Conservation (phyloP, 2,797 vertebrate species). For the Geotrypetes seraphini region DNA sequence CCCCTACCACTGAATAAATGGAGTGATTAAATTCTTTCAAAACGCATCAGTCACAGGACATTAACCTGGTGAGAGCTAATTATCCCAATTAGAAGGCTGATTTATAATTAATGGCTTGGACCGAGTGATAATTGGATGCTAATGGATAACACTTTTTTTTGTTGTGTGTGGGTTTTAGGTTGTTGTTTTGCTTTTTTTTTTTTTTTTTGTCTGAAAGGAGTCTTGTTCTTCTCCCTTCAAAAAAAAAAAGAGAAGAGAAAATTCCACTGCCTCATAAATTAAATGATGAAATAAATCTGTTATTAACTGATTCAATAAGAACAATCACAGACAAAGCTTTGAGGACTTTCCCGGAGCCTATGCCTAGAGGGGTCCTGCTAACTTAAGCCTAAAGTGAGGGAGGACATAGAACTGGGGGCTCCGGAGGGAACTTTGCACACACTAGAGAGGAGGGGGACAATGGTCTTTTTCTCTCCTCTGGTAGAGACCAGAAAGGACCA, state of each 20-base stretch:
- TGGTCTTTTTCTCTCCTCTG: too few species aligned
- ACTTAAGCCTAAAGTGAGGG: background rate
- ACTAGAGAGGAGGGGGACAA: too few species aligned
- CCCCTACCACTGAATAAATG: slow-evolving; percentile 56
- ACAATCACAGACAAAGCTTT: background rate
- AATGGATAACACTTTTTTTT: slow-evolving; percentile 83
- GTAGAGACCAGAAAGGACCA: too few species aligned
- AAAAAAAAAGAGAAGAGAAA: too few species aligned
- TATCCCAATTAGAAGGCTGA: slow-evolving; percentile 91
- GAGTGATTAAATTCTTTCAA: slow-evolving; percentile 66
- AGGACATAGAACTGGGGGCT: background rate
- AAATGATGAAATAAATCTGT: background rate
- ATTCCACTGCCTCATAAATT: slow-evolving; percentile 9
- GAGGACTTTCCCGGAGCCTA: too few species aligned
- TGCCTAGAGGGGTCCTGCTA: too few species aligned
- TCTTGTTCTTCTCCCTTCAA: slow-evolving; percentile 27
- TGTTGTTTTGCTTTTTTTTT: too few species aligned
- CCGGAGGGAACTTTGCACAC: background rate
- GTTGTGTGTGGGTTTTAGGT: too few species aligned
- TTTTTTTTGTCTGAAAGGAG: slow-evolving; percentile 46
- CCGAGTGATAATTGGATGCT: slow-evolving; percentile 90
- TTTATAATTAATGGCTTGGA: slow-evolving; percentile 95
- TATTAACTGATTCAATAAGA: background rate
- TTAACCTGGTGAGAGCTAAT: slow-evolving; percentile 84
- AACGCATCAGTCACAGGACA: slow-evolving; percentile 77